Base-by-base conservation (phyloP, 2,113 vertebrate species). In the Triplophysa dalaica region DNA sequence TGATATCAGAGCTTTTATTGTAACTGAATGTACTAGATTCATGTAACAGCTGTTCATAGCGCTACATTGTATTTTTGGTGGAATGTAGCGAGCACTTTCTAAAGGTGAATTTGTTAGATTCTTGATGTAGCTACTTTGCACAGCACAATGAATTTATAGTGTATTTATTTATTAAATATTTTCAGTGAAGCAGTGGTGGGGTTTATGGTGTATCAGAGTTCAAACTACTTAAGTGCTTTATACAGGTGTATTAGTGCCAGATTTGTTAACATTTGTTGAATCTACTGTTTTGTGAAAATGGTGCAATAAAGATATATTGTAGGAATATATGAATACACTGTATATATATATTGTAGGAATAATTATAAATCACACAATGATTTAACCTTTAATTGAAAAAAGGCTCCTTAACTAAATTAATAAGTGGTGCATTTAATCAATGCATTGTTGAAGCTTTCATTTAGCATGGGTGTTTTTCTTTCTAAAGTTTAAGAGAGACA, bases 21-120 rank as follows among this genome's bases (percentile, higher is more conserved):
- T 87, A 91, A 89, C 21, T 92, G 90, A 95, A 94, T 94, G 92
- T 95, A 91, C 56, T 88, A 87, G 83, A 91, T 91, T 91, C 87
- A 81, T 89, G 86, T 64, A 85, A 87, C 88, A 89, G 86, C 91
- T 90, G 90, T 77, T 86, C 89, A 81, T 91, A 93, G 91, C 93
- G 93, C 74, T 81, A 50, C 45, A 85, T 85, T 83, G 64, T 79
- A 22, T 4, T 41, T 89, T 89, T 87, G 74, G 88, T 80, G 84
- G 85, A 76, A 82, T 78, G 85, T 84, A 73, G 72, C 17, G 21
- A 70, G 83, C 62, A 56, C 62, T 91, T 91, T 92, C 75, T 90
- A 89, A 86, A 79, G 79, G 83, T 90, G 87, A 89, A 87, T 73
- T 81, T 77, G 77, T 66, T 38, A 78, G 62, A 64, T 7, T 54